Evolutionary conservation across 2,888 invertebrate species (phyloP), one percentile per base, ranked within the genome.

Genomic region (Nasonovia ribisnigri): DNA sequence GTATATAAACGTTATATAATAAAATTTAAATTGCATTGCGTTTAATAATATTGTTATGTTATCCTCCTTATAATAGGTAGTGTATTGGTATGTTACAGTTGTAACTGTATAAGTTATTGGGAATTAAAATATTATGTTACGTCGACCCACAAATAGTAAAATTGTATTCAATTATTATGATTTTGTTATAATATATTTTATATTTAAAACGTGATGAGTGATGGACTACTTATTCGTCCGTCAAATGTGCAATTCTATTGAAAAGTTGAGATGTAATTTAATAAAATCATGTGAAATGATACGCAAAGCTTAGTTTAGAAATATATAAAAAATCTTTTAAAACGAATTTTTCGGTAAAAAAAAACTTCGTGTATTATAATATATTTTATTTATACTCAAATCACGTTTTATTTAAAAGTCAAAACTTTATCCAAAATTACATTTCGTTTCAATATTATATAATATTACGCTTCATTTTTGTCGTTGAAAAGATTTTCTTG

Each of bases 351-450:
- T 67, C 0, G 26, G 48, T 26, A 26, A 48, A 77, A n/a, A n/a
- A n/a, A 90, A 90, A 90, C 77, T 51, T 90, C 48, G 6, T 77
- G 13, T 36, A 42, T 57, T 90, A 48, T 36, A 51, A 67, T 90
- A 48, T 90, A n/a, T n/a, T n/a, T 54, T 84, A 84, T 54, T 84
- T 43, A 43, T 54, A 91, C 84, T 91, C 84, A 51, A 84, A 54
- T 84, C 91, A 84, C 91, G 91, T 91, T 91, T 91, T 36, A 54
- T 91, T 91, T 54, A 57, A 43, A 84, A 91, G 84, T 84, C 77
- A 51, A 91, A 91, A 84, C 51, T 91, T 91, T 29, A 42, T 42
- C n/a, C 84, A 10, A 84, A 91, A 84, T 54, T 91, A 84, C 26
- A 91, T 84, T 91, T 51, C 51, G 54, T 91, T 91, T 91, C 46